Conservation (phyloP, 2,797 vertebrate genomes). For the Balearica regulorum region DNA sequence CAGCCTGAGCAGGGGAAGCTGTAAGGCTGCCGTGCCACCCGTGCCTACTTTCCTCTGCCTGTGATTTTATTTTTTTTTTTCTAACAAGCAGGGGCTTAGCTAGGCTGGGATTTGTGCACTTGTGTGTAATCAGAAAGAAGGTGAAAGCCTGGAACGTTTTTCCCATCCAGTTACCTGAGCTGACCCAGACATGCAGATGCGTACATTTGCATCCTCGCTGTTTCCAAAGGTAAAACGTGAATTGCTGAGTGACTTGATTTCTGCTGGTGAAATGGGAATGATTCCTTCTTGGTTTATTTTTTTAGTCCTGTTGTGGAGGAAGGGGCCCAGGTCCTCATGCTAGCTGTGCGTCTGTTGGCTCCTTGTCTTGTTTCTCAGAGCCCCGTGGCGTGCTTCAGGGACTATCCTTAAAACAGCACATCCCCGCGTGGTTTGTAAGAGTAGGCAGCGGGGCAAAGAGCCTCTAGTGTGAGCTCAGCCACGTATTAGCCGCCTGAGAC, state of each 20-base stretch:
- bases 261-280: background rate
- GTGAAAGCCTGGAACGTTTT: background rate
- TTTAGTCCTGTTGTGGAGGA: background rate
- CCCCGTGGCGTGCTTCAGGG: background rate
- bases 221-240: background rate
- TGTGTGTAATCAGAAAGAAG: background rate
- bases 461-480: background rate
- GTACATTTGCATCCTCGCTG: accelerated
- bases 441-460: background rate
- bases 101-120: background rate
- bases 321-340: accelerated
- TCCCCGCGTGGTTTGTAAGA: accelerated
- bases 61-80: accelerated
- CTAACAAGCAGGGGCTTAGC: background rate
- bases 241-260: background rate
- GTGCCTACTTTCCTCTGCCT: background rate
- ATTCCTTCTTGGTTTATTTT: background rate
- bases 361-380: background rate
- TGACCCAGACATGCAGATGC: accelerated
- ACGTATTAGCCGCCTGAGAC: background rate
- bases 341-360: background rate
- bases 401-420: background rate
- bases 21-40: background rate
- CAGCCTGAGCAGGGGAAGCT: background rate
- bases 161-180: background rate